A percentile compares a stretch with the other conserved stretches of the same genome.
phyloP scores from a whole-genome alignment of 2,113 vertebrate genomes.

The zebrafish (Danio rerio) region DNA sequence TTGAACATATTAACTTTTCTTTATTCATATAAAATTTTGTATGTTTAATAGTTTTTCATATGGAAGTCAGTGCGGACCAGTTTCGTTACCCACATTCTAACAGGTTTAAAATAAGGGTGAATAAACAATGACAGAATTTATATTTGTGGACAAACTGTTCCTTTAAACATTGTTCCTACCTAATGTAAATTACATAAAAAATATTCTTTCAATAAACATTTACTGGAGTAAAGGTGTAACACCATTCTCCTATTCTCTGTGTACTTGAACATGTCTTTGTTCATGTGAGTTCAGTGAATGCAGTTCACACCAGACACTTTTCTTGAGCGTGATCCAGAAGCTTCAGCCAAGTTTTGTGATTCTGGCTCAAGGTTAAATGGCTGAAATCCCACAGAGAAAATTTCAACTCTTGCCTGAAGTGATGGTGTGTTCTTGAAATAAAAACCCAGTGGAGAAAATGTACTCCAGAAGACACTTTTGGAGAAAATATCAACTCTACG shows the following conservation, averaged over 20 bases:
- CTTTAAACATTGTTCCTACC: background rate
- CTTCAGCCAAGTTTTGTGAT: constrained; percentile 6
- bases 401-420: constrained; percentile 64
- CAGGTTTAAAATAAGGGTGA: no score
- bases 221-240: background rate
- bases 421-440: constrained; percentile 64
- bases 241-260: background rate
- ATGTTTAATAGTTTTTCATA: no score
- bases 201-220: background rate
- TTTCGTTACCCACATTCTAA: no score
- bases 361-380: constrained; percentile 57
- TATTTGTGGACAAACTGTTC: no score
- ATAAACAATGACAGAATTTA: no score
- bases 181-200: background rate
- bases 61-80: no score
- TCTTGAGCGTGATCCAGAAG: constrained; percentile 13
- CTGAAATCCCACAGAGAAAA: constrained; percentile 68
- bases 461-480: constrained; percentile 72
- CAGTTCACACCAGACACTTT: background rate
- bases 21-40: no score
- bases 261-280: background rate
- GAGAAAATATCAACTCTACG: constrained; percentile 61
- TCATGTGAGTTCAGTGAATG: background rate
- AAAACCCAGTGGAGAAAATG: constrained; percentile 72
- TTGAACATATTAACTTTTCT: no score